Base-by-base conservation (phyloP, 2,113 vertebrate genomes). In the Platysteira castanea region DNA sequence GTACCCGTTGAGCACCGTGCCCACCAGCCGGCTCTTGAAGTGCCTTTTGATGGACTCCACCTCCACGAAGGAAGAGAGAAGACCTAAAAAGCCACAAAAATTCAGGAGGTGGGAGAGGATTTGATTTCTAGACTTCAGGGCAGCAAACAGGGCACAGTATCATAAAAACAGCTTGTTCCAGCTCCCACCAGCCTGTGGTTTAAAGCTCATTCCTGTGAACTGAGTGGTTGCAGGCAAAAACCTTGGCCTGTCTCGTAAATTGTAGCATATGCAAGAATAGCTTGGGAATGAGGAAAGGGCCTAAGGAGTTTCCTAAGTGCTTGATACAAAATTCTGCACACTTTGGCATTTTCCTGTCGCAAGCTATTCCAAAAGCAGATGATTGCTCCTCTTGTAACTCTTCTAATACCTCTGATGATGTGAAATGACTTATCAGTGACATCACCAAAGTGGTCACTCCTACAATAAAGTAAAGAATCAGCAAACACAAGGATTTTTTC, bases 41-140 rank as follows among this genome's bases (percentile, higher is more conserved):
- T 99, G 99, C 16, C 99, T 98, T 93, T 99, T 99, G 94, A 99
- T 99, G 77, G 99, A 99, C 77, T 99, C 99, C 77, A 99, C 99
- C 94, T 99, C 99, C 96, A 99, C 99, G 1, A 99, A 99, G 82
- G 99, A 99, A 27, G 99, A 99, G 14, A 99, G 98, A 10, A 99
- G 98, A 78, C 99, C 99, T 99, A 80, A 2, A 76, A 59, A 76
- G 77, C 44, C 94, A 52, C 13, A 49, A 50, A 69, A 44, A 60
- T 20, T 73, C 59, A 70, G 60, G 6, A 56, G 26, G 5, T 1
- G 15, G 31, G n/a, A 65, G 16, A 26, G 20, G 47, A 35, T 13
- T 57, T 10, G 17, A 54, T 15, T 52, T 64, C 47, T 54, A 4
- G 28, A 78, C 20, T 65, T 63, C 65, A 33, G 0, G 9, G 31